Base-by-base conservation (phyloP, 1,140 invertebrate species). In the Laupala kohalensis region DNA sequence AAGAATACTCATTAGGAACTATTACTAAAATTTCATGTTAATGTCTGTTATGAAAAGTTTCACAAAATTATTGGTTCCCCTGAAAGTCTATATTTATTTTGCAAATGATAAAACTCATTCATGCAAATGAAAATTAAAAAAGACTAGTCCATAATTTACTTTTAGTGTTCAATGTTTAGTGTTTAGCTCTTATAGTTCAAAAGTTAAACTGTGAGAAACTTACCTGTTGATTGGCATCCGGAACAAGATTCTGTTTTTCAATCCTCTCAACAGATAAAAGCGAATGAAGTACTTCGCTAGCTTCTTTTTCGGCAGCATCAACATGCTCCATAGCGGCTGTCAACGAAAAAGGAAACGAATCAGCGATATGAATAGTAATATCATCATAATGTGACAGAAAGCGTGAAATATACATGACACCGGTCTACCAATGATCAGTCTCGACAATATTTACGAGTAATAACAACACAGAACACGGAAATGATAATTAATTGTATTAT, bases 251-350 rank as follows among this genome's bases (percentile, higher is more conserved):
- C 81, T 84, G 78, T 81, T 86, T 83, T 83, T 84, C 77, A 79
- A 76, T 72, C 26, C 87, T 77, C 76, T 87, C 86, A 68, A 87
- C 86, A 12, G 86, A 86, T 70, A 88, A 78, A 70, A 88, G 78
- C 6, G 86, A 86, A 75, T 87, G 86, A 64, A 88, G 79, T 26
- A 88, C 86, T 79, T 88, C 86, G 77, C 86, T 87, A 4, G 86
- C 87, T 79, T 88, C 87, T 75, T 86, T 87, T 78, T 87, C 87
- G 27, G 85, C 85, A 69, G 76, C 77, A 75, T 78, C 78, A 28
- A 75, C 75, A 63, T 28, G 69, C 23, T 70, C 66, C 72, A 71
- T 71, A 25, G 67, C n/a, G 26, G 13, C 64, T 28, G 67, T 25
- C 6, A 24, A 23, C 37, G 6, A 13, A 66, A 9, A 9, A 12